Percentiles rank a stretch among this genome's conserved stretches.
Conservation (phyloP, 2,888 invertebrate genomes). For the Meiosimyza platycephala region DNA sequence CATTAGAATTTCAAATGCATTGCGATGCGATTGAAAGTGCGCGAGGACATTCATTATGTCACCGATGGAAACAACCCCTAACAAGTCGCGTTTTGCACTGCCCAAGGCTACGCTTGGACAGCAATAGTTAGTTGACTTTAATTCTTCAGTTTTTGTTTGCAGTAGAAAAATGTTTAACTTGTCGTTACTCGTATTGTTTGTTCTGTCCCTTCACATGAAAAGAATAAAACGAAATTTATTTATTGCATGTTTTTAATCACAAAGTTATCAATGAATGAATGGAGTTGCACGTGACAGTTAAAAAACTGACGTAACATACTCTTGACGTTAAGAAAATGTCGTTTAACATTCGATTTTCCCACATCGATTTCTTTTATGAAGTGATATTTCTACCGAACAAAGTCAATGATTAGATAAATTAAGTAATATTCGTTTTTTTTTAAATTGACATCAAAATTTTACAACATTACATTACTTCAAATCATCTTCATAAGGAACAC, state of each 20-base stretch:
- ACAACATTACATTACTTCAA: background rate
- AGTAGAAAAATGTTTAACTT: constrained; percentile 10
- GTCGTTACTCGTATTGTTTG: constrained; percentile 9
- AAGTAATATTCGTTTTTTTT: too few species aligned
- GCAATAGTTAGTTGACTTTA: background rate
- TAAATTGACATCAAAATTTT: too few species aligned
- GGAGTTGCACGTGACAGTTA: constrained; percentile 15
- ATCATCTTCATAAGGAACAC: background rate
- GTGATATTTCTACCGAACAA: background rate
- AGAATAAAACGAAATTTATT: constrained; percentile 21
- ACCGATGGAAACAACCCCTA: constrained; percentile 1
- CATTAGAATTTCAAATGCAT: constrained; percentile 25
- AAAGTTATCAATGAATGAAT: constrained; percentile 18
- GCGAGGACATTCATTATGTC: constrained; percentile 23
- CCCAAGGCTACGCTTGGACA: constrained; percentile 7
- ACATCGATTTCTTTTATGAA: background rate
- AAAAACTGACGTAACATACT: background rate
- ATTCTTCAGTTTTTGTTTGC: constrained; percentile 8
- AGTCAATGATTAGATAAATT: constrained; percentile 14
- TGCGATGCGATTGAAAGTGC: constrained; percentile 5
- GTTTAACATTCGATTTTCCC: background rate
- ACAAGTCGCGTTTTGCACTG: background rate
- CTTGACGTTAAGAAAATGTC: background rate
- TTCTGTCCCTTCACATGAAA: too few species aligned
- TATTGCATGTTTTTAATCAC: constrained; percentile 29